phyloP scores from a whole-genome alignment of 2,797 vertebrate genomes.

The Rachycentron canadum region DNA sequence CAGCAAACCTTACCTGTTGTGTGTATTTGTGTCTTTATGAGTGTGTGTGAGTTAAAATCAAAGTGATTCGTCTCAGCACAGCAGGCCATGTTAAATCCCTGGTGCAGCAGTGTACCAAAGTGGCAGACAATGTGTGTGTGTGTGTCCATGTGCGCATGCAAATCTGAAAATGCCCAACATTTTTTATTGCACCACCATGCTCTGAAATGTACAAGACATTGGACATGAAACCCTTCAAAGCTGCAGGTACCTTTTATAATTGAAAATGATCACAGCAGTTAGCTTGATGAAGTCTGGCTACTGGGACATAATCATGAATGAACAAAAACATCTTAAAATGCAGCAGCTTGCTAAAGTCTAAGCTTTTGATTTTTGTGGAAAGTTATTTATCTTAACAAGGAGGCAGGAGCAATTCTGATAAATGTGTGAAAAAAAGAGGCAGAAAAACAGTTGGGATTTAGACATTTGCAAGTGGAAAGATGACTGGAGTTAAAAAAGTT shows the following conservation, averaged over 20 bases:
- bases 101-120: conserved; percentile 53
- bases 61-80: conserved; percentile 65
- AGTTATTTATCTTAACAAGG: conserved; percentile 29
- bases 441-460: not conserved
- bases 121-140: conserved; percentile 23
- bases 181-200: conserved; percentile 32
- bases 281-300: conserved; percentile 24
- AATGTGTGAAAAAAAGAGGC: not conserved
- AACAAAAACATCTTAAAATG: conserved; percentile 35
- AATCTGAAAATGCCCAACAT: conserved; percentile 26
- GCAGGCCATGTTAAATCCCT: conserved; percentile 54
- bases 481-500: not conserved
- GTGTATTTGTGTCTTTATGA: conserved; percentile 16
- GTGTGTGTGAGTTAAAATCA: conserved; percentile 35
- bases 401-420: conserved; percentile 29
- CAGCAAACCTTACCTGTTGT: conserved; percentile 48
- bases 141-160: conserved; percentile 3
- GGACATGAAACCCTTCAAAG: conserved; percentile 29
- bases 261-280: conserved; percentile 44
- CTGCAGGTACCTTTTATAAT: conserved; percentile 43
- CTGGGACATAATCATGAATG: conserved; percentile 28
- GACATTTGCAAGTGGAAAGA: not conserved
- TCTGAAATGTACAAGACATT: conserved; percentile 44
- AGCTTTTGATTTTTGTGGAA: conserved; percentile 32
- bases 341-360: conserved; percentile 38